Evolutionary conservation across 2,888 invertebrate species (phyloP).

Genomic region (Nycteola revayana): DNA sequence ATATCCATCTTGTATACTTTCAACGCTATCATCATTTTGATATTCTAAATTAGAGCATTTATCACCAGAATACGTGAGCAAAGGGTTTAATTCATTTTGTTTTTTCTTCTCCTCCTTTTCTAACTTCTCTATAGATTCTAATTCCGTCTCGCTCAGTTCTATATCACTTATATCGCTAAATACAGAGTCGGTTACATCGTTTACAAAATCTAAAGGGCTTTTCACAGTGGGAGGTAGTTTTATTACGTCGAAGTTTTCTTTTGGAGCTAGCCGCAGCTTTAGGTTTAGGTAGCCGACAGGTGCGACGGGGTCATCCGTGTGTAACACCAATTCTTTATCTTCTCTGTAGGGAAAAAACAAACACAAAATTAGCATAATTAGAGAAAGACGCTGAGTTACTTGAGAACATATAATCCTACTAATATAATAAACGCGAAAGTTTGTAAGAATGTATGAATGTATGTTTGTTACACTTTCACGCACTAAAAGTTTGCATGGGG

Average conservation of each 20-base stretch:
- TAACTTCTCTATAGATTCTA: constrained; percentile 82
- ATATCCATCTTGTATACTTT: constrained; percentile 57
- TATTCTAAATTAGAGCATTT: constrained; percentile 43
- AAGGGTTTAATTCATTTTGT: constrained; percentile 66
- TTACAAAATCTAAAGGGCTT: constrained; percentile 82
- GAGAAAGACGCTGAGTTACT: too few species aligned
- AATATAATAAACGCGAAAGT: too few species aligned
- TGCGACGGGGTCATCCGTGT: constrained; percentile 95
- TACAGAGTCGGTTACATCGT: constrained; percentile 83
- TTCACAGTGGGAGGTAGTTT: constrained; percentile 75
- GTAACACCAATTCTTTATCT: constrained; percentile 92
- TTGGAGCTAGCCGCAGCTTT: constrained; percentile 89
- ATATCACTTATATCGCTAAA: constrained; percentile 85
- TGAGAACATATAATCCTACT: too few species aligned
- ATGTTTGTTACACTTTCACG: too few species aligned
- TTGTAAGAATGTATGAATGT: too few species aligned
- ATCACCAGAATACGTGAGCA: constrained; percentile 62
- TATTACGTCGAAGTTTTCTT: constrained; percentile 69
- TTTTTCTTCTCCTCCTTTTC: constrained; percentile 73
- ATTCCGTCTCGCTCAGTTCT: constrained; percentile 83
- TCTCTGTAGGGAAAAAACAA: constrained; percentile 81
- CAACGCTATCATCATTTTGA: constrained; percentile 52
- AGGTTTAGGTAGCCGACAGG: constrained; percentile 97
- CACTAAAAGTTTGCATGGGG: too few species aligned
- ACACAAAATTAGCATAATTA: neutral